phyloP scores from a whole-genome alignment of 2,888 invertebrate species.

The Diadegma fenestrale region DNA sequence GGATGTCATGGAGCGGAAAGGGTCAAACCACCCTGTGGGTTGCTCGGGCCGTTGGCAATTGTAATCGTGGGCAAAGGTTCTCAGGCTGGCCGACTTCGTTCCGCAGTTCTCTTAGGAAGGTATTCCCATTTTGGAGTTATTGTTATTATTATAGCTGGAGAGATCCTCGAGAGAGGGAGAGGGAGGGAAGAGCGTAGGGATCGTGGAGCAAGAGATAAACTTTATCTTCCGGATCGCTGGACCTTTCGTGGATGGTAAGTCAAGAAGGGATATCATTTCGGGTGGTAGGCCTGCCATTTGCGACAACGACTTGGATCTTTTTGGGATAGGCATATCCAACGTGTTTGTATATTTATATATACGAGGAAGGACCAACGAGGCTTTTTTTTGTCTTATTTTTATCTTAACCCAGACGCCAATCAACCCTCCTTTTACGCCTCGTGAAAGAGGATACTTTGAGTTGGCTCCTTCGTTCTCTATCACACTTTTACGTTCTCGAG shows the following conservation, averaged over 20 bases:
- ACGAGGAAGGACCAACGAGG: slow-evolving; percentile 33
- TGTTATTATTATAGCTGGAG: slow-evolving; percentile 57
- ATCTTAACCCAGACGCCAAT: slow-evolving; percentile 57
- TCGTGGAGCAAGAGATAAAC: slow-evolving; percentile 52
- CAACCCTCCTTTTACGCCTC: slow-evolving; percentile 53
- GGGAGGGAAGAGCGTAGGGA: neutral
- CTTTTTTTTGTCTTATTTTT: slow-evolving; percentile 11
- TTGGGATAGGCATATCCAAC: neutral
- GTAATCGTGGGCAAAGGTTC: slow-evolving; percentile 60
- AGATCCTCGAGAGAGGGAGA: slow-evolving; percentile 28
- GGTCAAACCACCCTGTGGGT: slow-evolving; percentile 60
- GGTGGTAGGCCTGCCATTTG: slow-evolving; percentile 31
- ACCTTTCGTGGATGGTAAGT: slow-evolving; percentile 49
- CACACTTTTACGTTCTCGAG: slow-evolving; percentile 40
- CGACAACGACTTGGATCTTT: slow-evolving; percentile 26
- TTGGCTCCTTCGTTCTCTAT: slow-evolving; percentile 31
- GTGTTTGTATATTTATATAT: slow-evolving; percentile 9
- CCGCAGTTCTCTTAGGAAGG: slow-evolving; percentile 20
- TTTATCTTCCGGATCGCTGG: slow-evolving; percentile 58
- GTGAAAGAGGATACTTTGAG: slow-evolving; percentile 55
- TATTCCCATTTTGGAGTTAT: slow-evolving; percentile 40
- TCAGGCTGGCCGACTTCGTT: slow-evolving; percentile 42
- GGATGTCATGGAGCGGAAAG: slow-evolving; percentile 51
- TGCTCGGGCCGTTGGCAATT: slow-evolving; percentile 45
- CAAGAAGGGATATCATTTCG: slow-evolving; percentile 59